Base-by-base conservation (phyloP, 1,140 invertebrate genomes). In the Listronotus oregonensis region DNA sequence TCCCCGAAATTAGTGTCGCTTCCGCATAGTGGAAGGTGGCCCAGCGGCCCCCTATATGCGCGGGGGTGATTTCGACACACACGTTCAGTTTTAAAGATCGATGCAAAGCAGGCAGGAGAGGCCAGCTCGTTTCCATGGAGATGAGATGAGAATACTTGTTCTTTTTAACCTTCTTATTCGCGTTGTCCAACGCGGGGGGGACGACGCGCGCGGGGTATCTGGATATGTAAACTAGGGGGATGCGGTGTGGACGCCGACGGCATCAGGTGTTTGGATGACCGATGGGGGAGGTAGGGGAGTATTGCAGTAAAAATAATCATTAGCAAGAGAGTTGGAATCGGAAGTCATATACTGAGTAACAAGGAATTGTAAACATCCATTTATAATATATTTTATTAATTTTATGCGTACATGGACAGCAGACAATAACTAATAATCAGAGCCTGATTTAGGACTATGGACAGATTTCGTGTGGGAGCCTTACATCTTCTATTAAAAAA, bases 81-180 rank as follows among this genome's bases (percentile, higher is more conserved):
- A 75, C 72, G 74, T 68, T 75, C 73, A 77, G 76, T 78, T 79
- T 79, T 79, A 79, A 79, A 78, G 77, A 79, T 79, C 77, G 76
- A 79, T 79, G 77, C 76, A 79, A 79, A 79, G 75, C 75, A 37
- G 34, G 34, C 34, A 78, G 72, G 69, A 71, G 69, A 68, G 77
- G 76, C 75, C 69, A 79, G 76, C 77, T 79, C 77, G 77, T 79
- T 79, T 78, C 77, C 77, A 79, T 79, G 77, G 77, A 75, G 77
- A 79, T 79, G 76, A 78, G 77, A 79, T 79, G 77, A 79, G 76
- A 77, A 51, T 73, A 75, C 77, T 78, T 78, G 74, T 79, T 79
- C 77, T 78, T 79, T 79, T 79, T 79, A 79, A 79, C 77, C 77
- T 76, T 67, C 71, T 72, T 68, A 71, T 72, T 74, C 73, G 64